Conservation (phyloP, 2,113 vertebrate genomes). For the Sitta europaea region DNA sequence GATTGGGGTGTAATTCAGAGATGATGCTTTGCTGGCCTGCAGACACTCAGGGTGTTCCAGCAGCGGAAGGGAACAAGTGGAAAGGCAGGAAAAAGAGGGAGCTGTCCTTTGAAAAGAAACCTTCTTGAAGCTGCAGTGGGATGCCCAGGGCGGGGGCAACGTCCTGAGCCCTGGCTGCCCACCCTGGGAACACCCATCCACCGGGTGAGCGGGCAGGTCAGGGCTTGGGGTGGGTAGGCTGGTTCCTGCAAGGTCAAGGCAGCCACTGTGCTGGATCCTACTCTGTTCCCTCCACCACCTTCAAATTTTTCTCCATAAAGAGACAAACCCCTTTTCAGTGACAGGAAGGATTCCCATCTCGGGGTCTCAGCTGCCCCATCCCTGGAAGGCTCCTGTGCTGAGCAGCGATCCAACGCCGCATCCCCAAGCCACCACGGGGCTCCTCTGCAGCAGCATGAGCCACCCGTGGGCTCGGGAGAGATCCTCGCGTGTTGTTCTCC, state of each 20-base stretch:
- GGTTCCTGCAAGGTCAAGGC: background rate
- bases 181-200: background rate
- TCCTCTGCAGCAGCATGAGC: rapidly evolving
- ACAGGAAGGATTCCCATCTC: background rate
- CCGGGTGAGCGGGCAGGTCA: rapidly evolving
- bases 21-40: background rate
- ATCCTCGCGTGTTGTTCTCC: background rate
- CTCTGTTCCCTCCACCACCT: background rate
- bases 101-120: background rate
- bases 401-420: rapidly evolving
- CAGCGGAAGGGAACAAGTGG: background rate
- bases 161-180: background rate
- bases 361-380: background rate
- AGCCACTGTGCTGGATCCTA: background rate
- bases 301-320: background rate
- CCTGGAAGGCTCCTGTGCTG: rapidly evolving
- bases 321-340: background rate
- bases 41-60: background rate
- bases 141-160: rapidly evolving
- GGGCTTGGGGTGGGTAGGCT: background rate
- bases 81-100: background rate
- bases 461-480: background rate
- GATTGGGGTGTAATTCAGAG: background rate
- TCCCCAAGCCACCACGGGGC: background rate
- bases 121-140: background rate